Evolutionary conservation across 1,140 invertebrate genomes (phyloP).

Genomic region (Nephila pilipes): DNA sequence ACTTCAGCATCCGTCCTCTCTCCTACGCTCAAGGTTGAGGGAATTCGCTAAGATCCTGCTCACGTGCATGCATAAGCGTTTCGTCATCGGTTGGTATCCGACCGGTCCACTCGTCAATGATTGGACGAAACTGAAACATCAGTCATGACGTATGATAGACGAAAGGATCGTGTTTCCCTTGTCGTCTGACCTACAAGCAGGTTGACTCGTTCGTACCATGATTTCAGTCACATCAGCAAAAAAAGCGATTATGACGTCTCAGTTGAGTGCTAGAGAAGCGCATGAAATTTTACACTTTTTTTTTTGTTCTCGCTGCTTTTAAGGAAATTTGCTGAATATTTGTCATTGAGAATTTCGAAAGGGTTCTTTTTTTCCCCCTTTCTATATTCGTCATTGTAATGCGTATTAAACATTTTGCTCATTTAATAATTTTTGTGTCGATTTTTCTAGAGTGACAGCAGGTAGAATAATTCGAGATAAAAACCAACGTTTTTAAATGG

Average conservation of each 20-base stretch:
- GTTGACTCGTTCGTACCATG: conserved; percentile 2
- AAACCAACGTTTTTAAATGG: too few relatives aligned
- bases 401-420: too few relatives aligned
- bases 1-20: background rate
- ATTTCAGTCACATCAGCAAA: conserved; percentile 18
- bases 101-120: background rate
- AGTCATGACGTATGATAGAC: background rate
- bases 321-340: too few relatives aligned
- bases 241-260: too few relatives aligned
- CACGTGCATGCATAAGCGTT: background rate
- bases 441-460: too few relatives aligned
- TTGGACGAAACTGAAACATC: background rate
- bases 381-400: too few relatives aligned
- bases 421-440: too few relatives aligned
- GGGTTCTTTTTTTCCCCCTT: too few relatives aligned
- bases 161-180: background rate
- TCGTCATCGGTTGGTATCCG: conserved; percentile 6
- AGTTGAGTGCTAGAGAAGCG: background rate
- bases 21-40: conserved; percentile 18
- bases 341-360: too few relatives aligned
- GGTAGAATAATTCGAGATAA: too few relatives aligned
- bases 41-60: background rate
- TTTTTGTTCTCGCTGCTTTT: too few relatives aligned
- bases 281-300: background rate
- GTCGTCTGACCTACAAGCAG: background rate